Conservation (phyloP, 2,888 invertebrate species). For the Celastrina argiolus region DNA sequence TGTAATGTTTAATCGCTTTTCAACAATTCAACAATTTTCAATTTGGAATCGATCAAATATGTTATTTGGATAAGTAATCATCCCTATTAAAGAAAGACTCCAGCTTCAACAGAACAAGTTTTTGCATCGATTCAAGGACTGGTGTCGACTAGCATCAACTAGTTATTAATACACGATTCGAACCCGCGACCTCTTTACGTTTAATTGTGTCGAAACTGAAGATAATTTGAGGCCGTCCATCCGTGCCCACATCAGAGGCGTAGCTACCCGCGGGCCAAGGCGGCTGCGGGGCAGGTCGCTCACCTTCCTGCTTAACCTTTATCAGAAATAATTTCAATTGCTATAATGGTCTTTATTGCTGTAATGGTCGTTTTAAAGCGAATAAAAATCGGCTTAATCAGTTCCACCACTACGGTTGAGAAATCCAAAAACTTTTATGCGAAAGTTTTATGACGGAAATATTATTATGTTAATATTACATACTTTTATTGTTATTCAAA, state of each 20-base stretch:
- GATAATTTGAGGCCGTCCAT: constrained; percentile 11
- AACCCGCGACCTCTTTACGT: background rate
- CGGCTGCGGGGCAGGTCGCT: background rate
- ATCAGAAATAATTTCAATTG: background rate
- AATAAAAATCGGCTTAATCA: constrained; percentile 3
- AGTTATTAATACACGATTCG: background rate
- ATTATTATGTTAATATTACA: background rate
- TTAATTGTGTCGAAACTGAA: constrained; percentile 8
- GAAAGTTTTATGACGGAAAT: background rate
- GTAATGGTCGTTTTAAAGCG: background rate
- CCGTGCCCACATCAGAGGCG: background rate
- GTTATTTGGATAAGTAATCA: too few relatives aligned
- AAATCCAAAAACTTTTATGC: background rate
- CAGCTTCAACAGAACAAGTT: background rate
- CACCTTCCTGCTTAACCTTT: constrained; percentile 9
- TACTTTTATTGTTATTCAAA: background rate
- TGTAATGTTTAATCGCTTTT: too few relatives aligned
- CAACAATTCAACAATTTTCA: too few relatives aligned
- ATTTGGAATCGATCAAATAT: too few relatives aligned
- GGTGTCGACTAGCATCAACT: background rate
- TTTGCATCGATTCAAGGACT: background rate
- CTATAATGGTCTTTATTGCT: background rate
- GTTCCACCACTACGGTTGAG: background rate
- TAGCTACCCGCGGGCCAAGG: background rate
- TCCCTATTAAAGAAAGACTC: too few relatives aligned